Evolutionary conservation across 2,888 invertebrate genomes (phyloP), one percentile per base, ranked within the genome.

Genomic region (Drosophila rubida): DNA sequence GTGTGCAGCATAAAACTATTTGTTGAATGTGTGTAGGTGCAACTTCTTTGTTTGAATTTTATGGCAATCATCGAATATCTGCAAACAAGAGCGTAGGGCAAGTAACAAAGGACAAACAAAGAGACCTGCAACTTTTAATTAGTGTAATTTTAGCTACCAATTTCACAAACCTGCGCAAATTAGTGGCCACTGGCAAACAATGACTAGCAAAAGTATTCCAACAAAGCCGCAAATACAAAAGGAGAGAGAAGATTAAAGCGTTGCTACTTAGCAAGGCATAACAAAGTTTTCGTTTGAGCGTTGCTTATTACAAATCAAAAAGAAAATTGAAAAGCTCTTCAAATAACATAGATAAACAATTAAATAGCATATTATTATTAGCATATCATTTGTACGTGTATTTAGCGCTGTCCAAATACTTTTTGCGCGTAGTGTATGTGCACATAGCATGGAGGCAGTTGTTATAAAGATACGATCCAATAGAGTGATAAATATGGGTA

Each of bases 91-190:
- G 32, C 30, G 13, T 23, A 1, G 32, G 14, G 23, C 19, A n/a
- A 32, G 22, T 3, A 11, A 22, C 55, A 9, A 46, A 48, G 19
- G 8, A 19, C 4, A 25, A 27, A 48, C 22, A 19, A 19, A 27
- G 27, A 27, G 8, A 32, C n/a, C 32, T 32, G 11, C n/a, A 32
- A 32, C 35, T 39, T 48, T 57, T 49, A 30, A 58, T 49, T 49
- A 42, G 30, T 14, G 22, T 19, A 14, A 50, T 50, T 50, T 22
- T 22, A 22, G 9, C 41, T 41, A 22, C 39, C 30, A n/a, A 41
- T 50, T 58, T 58, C 19, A 22, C 23, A 23, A 27, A 32, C 41
- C 30, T 23, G 13, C 37, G 16, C 37, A 46, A 57, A 57, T 39
- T 45, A 32, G 4, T 44, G 23, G 16, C 22, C 7, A 22, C 44